Base-by-base conservation (phyloP, 2,113 vertebrate species). In the Carassius carassius region DNA sequence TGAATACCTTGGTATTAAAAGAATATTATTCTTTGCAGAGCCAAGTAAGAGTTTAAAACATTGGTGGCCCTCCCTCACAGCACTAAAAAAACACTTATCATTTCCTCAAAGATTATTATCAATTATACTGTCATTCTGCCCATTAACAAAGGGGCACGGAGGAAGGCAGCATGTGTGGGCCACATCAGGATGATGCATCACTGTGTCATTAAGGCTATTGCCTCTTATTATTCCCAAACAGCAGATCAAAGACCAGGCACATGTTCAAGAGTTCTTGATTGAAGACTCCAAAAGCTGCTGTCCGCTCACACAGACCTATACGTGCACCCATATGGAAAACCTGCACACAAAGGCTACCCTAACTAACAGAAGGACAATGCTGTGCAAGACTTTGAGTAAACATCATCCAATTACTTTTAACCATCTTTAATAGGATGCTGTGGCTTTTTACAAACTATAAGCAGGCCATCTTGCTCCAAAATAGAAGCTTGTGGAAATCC, bases 341-440 rank as follows among this genome's bases (percentile, higher is more conserved):
- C 47, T 72, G 65, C 16, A 70, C 10, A 56, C 25, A 21, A 54
- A 21, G n/a, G 60, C 37, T 76, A 23, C 9, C 51, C 5, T 58
- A n/a, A 82, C 60, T 54, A 29, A n/a, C 37, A 56, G 74, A 73
- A 82, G 25, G 35, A 4, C 70, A 81, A 82, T 85, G 87, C 74
- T 23, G 74, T 82, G 81, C 83, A 82, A 56, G 58, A 72, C 32
- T 73, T 87, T 74, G 21, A 89, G 87, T 89, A 91, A 93, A 92
- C 90, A 85, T 85, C 58, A 75, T 78, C 84, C 83, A 88, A 86
- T 91, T 90, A 92, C 89, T 92, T 60, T 89, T 84, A 92, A 90
- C 92, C 91, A 81, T 86, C 74, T 87, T 92, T 93, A 92, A 90
- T 91, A 93, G 91, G 90, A 94, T 91, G 88, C 81, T 92, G 92